phyloP scores from a whole-genome alignment of 2,888 invertebrate genomes.

The Platycheirus rosarum region DNA sequence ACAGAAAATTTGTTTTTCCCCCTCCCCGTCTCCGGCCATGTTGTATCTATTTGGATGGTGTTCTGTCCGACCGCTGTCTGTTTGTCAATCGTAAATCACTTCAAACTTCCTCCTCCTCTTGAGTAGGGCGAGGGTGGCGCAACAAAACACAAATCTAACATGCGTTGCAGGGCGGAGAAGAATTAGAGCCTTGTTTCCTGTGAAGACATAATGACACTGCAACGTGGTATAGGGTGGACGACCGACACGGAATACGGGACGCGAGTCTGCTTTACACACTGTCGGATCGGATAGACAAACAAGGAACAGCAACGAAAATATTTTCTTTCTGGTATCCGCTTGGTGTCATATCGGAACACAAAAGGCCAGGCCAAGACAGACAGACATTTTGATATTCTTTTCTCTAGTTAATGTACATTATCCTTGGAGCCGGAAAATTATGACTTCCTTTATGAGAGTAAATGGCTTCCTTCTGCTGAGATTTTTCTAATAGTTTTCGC shows the following conservation, averaged over 20 bases:
- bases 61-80: slow-evolving; percentile 42
- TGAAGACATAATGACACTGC: slow-evolving; percentile 25
- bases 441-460: slow-evolving; percentile 71
- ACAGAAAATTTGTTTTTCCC: slow-evolving; percentile 64
- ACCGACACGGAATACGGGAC: background rate
- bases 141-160: slow-evolving; percentile 43
- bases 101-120: slow-evolving; percentile 64
- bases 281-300: slow-evolving; percentile 40
- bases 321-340: slow-evolving; percentile 62
- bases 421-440: slow-evolving; percentile 73
- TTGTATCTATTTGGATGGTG: slow-evolving; percentile 17
- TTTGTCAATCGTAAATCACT: slow-evolving; percentile 74
- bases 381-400: slow-evolving; percentile 33
- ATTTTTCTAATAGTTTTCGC: slow-evolving; percentile 65
- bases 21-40: background rate
- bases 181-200: slow-evolving; percentile 31
- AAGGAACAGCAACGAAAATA: slow-evolving; percentile 60
- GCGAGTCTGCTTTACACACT: too few species aligned
- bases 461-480: slow-evolving; percentile 69
- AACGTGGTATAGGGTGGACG: slow-evolving; percentile 12
- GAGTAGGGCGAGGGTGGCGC: slow-evolving; percentile 51
- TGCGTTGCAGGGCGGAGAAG: slow-evolving; percentile 47
- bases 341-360: slow-evolving; percentile 56
- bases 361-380: slow-evolving; percentile 39
- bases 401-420: slow-evolving; percentile 42